phyloP scores from a whole-genome alignment of 2,888 invertebrate species.

The Hydrotaea diabolus region DNA sequence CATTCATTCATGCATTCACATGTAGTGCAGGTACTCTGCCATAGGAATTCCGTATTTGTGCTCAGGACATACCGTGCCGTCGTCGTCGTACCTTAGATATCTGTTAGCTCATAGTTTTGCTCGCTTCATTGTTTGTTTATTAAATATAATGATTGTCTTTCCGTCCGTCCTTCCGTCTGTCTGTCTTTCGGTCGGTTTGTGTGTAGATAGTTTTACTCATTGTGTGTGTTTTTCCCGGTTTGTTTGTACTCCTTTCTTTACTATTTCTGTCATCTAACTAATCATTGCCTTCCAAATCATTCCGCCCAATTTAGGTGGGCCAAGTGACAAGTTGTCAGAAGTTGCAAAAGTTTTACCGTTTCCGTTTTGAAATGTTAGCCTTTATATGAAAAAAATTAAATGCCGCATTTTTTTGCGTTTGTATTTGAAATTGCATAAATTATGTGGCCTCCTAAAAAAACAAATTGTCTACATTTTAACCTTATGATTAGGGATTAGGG shows the following conservation, averaged over 20 bases:
- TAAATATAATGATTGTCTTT: neutral
- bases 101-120: neutral
- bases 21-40: neutral
- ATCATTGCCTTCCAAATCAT: constrained; percentile 13
- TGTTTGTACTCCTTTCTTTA: neutral
- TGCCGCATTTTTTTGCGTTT: no score
- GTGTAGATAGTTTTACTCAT: neutral
- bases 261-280: constrained; percentile 33
- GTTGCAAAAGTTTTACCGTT: neutral
- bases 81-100: constrained; percentile 5
- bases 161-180: neutral
- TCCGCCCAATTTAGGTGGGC: constrained; percentile 9
- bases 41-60: constrained; percentile 8
- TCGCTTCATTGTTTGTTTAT: constrained; percentile 2
- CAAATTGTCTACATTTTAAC: no score
- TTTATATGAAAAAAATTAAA: neutral
- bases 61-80: neutral
- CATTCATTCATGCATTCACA: neutral
- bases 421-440: no score
- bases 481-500: no score
- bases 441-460: no score
- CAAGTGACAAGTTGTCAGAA: constrained; percentile 15
- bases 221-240: neutral
- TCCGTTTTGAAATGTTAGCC: neutral
- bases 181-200: neutral